Percentiles rank a stretch among this genome's conserved stretches.
Evolutionary conservation across 2,888 invertebrate species (phyloP).

Genomic region (Limnephilus marmoratus): DNA sequence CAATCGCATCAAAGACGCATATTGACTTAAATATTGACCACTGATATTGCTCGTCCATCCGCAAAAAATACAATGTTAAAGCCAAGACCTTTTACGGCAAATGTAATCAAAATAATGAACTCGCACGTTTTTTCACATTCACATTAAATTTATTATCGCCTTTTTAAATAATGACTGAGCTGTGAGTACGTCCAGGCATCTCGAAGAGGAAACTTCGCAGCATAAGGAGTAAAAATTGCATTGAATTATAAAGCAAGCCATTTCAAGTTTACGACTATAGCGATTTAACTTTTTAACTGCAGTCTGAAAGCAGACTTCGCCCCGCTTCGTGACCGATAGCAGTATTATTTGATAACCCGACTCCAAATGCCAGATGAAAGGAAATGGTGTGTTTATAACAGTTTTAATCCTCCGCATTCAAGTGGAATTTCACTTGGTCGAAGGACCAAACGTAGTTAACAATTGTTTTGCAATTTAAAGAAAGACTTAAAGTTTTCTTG

Average conservation of each 20-base stretch:
- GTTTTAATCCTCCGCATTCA: conserved; percentile 20
- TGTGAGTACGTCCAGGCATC: not conserved
- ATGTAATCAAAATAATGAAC: not conserved
- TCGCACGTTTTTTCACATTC: not conserved
- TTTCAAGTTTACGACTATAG: conserved; percentile 45
- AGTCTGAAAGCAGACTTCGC: conserved; percentile 18
- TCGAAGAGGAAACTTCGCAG: conserved; percentile 18
- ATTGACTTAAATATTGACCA: too few relatives aligned
- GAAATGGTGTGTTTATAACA: conserved; percentile 33
- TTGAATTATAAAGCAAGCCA: conserved; percentile 44
- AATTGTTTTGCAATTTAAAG: conserved; percentile 47
- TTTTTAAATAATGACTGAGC: not conserved
- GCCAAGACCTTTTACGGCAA: not conserved
- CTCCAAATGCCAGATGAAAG: conserved; percentile 26
- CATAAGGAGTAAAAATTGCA: conserved; percentile 47
- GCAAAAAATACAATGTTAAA: not conserved
- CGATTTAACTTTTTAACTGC: conserved; percentile 48
- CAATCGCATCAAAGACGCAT: too few relatives aligned
- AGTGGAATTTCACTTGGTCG: not conserved
- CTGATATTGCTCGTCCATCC: not conserved
- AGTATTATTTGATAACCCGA: conserved; percentile 20
- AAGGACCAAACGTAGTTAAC: conserved; percentile 18
- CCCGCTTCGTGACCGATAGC: not conserved
- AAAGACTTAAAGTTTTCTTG: conserved; percentile 19
- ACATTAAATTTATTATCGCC: not conserved